Base-by-base conservation (phyloP, 2,888 invertebrate genomes). In the Sceliomorpha sp. region DNA sequence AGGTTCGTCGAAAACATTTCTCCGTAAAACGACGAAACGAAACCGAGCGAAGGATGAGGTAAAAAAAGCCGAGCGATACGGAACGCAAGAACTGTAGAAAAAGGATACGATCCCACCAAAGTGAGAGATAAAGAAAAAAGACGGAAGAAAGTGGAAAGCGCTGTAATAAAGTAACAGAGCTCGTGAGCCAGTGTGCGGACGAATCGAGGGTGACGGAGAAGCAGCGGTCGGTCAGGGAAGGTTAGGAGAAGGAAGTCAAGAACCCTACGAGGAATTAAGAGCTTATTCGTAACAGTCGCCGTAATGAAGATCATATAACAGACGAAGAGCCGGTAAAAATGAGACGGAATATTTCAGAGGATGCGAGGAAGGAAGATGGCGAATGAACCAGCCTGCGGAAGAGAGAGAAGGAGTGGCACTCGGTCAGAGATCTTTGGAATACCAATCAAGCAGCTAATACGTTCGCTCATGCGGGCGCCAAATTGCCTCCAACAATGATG, bases 221-320 rank as follows among this genome's bases (percentile, higher is more conserved):
- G 40, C 36, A 47, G 47, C 17, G 34, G 26, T 12, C 9, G 13
- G 40, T 7, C 7, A 31, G 24, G 15, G n/a, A n/a, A n/a, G n/a
- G n/a, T n/a, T n/a, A 37, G 37, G 20, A 40, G 32, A n/a, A 32
- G 37, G 79, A 75, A 79, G 80, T 80, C 79, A 79, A 84, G 82
- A 83, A 81, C 80, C 82, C 84, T 82, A 80, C 77, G 77, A 82
- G 79, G 83, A 84, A 86, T 85, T 84, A 82, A 85, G 81, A 85
- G 84, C 82, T 85, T 83, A 85, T 85, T 83, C 81, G 83, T 84
- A 83, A 82, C 80, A 78, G 82, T 81, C 77, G 80, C 76, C 76
- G 78, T 79, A 80, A 84, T 82, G 82, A 82, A 83, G 81, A 82
- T 82, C 77, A 76, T 81, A 79, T 76, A 79, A 76, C 74, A 71